phyloP scores from a whole-genome alignment of 2,113 vertebrate genomes.

The Atherinomorus stipes region DNA sequence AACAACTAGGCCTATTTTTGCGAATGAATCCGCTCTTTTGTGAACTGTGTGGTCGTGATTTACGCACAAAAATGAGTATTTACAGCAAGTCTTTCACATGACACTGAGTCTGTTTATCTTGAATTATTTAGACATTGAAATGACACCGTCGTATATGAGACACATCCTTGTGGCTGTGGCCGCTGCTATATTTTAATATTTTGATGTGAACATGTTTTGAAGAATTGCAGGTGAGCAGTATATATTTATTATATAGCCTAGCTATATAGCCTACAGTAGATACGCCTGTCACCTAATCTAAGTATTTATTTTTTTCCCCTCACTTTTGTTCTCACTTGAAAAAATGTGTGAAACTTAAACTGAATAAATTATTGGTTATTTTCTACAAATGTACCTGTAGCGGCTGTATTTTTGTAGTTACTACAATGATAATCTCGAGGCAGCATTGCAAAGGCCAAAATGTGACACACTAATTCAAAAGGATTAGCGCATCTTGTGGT shows the following conservation, averaged over 20 bases:
- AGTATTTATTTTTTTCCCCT: constrained; percentile 61
- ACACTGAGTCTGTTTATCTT: constrained; percentile 52
- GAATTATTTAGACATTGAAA: constrained; percentile 49
- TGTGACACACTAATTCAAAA: neutral
- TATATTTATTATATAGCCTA: constrained; percentile 38
- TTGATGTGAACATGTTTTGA: constrained; percentile 73
- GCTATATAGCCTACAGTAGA: constrained; percentile 17
- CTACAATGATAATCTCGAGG: neutral
- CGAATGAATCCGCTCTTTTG: constrained; percentile 21
- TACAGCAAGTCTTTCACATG: constrained; percentile 46
- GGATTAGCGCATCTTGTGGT: neutral
- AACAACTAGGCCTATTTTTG: constrained; percentile 10
- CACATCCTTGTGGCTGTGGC: constrained; percentile 69
- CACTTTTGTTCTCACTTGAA: constrained; percentile 76
- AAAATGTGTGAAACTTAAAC: constrained; percentile 77
- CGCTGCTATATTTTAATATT: constrained; percentile 79
- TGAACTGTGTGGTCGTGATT: constrained; percentile 47
- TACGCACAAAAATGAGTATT: constrained; percentile 42
- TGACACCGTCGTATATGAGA: constrained; percentile 49
- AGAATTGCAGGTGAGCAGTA: constrained; percentile 48
- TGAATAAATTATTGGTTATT: constrained; percentile 83
- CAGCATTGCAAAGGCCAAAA: neutral
- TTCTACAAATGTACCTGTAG: constrained; percentile 58
- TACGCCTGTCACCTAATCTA: constrained; percentile 40
- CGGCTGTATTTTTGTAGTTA: constrained; percentile 44